phyloP scores from a whole-genome alignment of 2,113 vertebrate genomes.

The Rhipidura dahli region DNA sequence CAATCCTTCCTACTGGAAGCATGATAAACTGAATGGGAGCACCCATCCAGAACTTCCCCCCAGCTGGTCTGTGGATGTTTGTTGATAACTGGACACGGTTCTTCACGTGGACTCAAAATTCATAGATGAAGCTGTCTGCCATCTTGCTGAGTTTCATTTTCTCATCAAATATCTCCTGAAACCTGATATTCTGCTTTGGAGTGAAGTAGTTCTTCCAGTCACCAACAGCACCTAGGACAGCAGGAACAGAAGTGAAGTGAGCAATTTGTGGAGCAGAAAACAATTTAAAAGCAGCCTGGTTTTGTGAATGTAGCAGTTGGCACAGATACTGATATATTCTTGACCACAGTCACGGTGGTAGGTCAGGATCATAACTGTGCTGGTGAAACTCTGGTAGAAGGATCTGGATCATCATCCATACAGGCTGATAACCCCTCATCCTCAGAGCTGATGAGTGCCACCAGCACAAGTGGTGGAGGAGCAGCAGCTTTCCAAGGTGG shows the following conservation, averaged over 20 bases:
- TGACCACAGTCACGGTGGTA: background rate
- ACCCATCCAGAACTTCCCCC: background rate
- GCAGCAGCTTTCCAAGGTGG: background rate
- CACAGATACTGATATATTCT: background rate
- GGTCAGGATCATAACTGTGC: background rate
- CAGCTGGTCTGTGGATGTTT: background rate
- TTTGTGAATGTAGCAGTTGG: background rate
- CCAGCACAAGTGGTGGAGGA: background rate
- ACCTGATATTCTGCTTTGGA: slow-evolving; percentile 70
- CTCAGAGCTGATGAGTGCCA: background rate
- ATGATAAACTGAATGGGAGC: background rate
- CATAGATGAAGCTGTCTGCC: slow-evolving; percentile 64
- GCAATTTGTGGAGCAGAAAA: background rate
- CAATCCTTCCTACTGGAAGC: background rate
- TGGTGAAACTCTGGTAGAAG: background rate
- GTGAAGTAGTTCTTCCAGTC: slow-evolving; percentile 81
- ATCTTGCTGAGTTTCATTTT: slow-evolving; percentile 76
- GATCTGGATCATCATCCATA: background rate
- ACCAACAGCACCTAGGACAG: slow-evolving; percentile 68
- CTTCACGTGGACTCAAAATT: slow-evolving; percentile 11
- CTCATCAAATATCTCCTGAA: slow-evolving; percentile 72
- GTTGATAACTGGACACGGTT: background rate
- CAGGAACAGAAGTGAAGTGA: background rate
- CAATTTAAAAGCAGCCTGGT: background rate
- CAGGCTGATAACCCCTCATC: background rate